Conservation (phyloP, 2,797 vertebrate genomes). For the Schizothorax lantsangensis region DNA sequence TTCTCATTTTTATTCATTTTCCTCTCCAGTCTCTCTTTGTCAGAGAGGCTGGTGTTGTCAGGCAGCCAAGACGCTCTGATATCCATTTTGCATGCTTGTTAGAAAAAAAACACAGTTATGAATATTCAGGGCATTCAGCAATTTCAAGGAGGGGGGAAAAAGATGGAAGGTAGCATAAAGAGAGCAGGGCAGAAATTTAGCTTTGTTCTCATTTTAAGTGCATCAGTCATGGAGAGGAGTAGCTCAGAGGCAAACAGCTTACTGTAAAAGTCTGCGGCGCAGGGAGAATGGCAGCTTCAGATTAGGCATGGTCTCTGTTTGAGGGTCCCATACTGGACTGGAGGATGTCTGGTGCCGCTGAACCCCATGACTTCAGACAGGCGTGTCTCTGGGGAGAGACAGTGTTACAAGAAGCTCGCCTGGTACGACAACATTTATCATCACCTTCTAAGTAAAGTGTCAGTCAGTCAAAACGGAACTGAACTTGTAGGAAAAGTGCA, state of each 20-base stretch:
- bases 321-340: constrained; percentile 75
- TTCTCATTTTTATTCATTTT: constrained; percentile 55
- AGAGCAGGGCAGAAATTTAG: constrained; percentile 68
- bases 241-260: constrained; percentile 67
- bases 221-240: constrained; percentile 63
- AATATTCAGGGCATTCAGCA: constrained; percentile 75
- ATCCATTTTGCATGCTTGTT: constrained; percentile 81
- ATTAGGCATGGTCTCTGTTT: constrained; percentile 84
- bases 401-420: constrained; percentile 67
- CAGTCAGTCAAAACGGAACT: constrained; percentile 29
- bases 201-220: constrained; percentile 54
- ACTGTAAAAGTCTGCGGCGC: constrained; percentile 65
- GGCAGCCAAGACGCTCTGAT: constrained; percentile 79
- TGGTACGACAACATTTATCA: constrained; percentile 38
- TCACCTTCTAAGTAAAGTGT: constrained; percentile 22
- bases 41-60: constrained; percentile 75
- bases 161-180: constrained; percentile 63
- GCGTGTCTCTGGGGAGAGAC: constrained; percentile 67
- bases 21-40: constrained; percentile 67
- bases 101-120: constrained; percentile 70
- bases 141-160: constrained; percentile 19
- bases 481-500: not conserved
- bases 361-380: constrained; percentile 74
- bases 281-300: constrained; percentile 82
- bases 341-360: constrained; percentile 71